These are phyloP conservation scores for Noctua comes DNA, from an alignment of 2,888 invertebrate species.

Conservation along the genomic window DNA sequence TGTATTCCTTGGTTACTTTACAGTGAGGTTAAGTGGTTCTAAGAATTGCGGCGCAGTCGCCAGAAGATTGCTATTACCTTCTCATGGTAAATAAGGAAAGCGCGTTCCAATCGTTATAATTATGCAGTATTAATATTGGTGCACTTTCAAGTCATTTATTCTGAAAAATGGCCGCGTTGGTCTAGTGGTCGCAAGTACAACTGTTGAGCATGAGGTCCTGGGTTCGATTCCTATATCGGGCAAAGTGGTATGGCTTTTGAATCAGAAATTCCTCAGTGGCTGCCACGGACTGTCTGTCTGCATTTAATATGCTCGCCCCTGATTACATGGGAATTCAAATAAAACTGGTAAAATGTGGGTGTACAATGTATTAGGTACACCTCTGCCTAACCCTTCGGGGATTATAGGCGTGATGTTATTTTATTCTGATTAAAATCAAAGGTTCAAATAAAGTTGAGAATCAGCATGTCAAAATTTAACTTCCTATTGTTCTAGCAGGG, in stretches of 20 bases:
- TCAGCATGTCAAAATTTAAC: background rate
- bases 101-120: background rate
- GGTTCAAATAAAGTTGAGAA: background rate
- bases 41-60: background rate
- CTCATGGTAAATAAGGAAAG: background rate
- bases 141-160: background rate
- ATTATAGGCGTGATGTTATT: background rate
- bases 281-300: too few species aligned
- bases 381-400: background rate
- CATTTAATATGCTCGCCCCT: too few species aligned
- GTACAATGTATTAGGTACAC: background rate
- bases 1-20: background rate
- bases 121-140: too few species aligned
- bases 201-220: background rate
- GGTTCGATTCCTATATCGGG: background rate
- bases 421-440: background rate
- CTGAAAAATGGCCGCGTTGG: background rate
- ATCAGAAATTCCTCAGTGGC: background rate
- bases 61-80: background rate
- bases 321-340: background rate
- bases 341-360: background rate
- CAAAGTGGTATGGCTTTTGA: background rate
- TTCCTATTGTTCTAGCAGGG: background rate
- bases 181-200: background rate
- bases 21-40: background rate